These are phyloP conservation scores for Hippoglossus stenolepis DNA, from an alignment of 2,113 vertebrate species.

Conservation along the genomic window DNA sequence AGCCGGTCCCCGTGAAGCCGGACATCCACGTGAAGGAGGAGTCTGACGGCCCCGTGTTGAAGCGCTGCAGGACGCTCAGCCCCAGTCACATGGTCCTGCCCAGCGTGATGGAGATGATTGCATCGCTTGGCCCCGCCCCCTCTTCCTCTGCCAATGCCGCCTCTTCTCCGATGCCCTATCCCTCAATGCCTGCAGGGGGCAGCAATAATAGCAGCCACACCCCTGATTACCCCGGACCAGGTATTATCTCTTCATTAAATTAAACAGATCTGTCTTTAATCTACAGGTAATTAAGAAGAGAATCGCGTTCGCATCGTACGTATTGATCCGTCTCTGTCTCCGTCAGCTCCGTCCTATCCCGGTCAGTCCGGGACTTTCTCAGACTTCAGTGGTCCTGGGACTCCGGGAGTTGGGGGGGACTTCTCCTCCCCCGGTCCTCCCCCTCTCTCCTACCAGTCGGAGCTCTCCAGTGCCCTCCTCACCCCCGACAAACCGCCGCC, in stretches of 20 bases:
- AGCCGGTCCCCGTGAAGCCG: conserved; percentile 91
- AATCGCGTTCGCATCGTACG: neutral
- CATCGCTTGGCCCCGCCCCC: conserved; percentile 87
- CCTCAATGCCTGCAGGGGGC: conserved; percentile 71
- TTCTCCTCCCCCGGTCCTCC: conserved; percentile 82
- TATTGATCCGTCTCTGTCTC: conserved; percentile 11
- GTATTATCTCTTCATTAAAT: conserved; percentile 59
- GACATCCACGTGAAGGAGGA: conserved; percentile 93
- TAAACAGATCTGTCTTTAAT: no score
- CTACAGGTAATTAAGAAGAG: neutral
- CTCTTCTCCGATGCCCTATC: conserved; percentile 81
- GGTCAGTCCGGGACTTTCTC: conserved; percentile 81
- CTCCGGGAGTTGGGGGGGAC: conserved; percentile 84
- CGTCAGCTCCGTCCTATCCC: conserved; percentile 85
- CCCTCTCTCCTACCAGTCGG: conserved; percentile 81
- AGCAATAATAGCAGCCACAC: conserved; percentile 38
- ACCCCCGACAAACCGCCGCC: conserved; percentile 84
- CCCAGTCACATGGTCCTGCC: conserved; percentile 93
- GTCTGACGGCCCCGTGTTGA: conserved; percentile 87
- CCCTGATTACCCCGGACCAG: conserved; percentile 83
- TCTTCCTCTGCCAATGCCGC: conserved; percentile 59
- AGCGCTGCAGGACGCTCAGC: conserved; percentile 92
- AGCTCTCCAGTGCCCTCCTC: conserved; percentile 83
- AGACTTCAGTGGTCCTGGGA: conserved; percentile 84
- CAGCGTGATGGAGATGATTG: conserved; percentile 96